These are phyloP conservation scores for Poecilia picta DNA, from an alignment of 2,797 vertebrate species.

Conservation along the genomic window DNA sequence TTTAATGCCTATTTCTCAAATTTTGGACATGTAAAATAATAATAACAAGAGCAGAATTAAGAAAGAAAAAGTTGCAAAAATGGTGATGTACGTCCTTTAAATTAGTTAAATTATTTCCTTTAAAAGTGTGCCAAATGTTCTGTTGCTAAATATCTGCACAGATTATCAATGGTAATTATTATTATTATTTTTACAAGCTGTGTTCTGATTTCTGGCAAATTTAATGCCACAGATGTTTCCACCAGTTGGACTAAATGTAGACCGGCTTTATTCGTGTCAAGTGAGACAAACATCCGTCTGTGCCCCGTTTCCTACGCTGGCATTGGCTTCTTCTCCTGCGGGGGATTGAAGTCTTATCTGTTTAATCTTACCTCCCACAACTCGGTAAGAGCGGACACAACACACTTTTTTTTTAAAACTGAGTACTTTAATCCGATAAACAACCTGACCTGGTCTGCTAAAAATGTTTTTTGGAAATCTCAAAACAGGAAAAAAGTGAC, in stretches of 20 bases:
- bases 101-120: not conserved
- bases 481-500: slow-evolving; percentile 6
- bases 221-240: not conserved
- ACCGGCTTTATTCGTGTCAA: not conserved
- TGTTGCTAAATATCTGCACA: not conserved
- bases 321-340: not conserved
- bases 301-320: not conserved
- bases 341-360: slow-evolving; percentile 23
- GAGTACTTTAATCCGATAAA: slow-evolving; percentile 20
- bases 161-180: not conserved
- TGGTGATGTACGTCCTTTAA: not conserved
- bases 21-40: not conserved
- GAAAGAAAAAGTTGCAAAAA: not conserved
- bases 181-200: not conserved
- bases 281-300: slow-evolving; percentile 13
- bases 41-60: too few species aligned
- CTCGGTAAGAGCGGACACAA: slow-evolving; percentile 1
- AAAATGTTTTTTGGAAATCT: slow-evolving; percentile 7
- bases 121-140: not conserved
- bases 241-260: not conserved
- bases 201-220: not conserved
- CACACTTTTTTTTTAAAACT: not conserved
- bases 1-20: not conserved
- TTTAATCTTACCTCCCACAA: slow-evolving; percentile 26
- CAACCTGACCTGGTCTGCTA: slow-evolving; percentile 9